Evolutionary conservation across 37 sponge, comb jelly and placozoan genomes (phyloP), one percentile per base, ranked within the genome.

Genomic region (Mnemiopsis leidyi): DNA sequence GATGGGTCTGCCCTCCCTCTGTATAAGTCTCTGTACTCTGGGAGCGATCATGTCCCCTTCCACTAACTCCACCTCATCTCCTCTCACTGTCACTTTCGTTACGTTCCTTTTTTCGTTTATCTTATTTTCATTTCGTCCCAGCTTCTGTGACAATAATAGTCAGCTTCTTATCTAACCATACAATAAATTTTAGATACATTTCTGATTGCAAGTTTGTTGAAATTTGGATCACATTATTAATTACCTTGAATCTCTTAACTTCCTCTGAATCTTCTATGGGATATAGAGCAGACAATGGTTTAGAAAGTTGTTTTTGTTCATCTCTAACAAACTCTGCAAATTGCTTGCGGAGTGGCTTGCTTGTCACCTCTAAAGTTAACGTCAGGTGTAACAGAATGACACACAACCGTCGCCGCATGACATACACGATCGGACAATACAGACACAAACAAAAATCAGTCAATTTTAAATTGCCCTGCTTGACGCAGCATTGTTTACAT

Each of bases 1-100:
- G 3, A 71, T 5, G 3, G 75, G 75, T 71, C n/a, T 71, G 3
- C 75, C 61, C 9, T 48, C 75, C 20, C 75, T 71, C 75, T 29
- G 75, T 29, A 71, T 28, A 5, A 29, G 75, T 28, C 75, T 5
- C 30, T 28, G 25, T 28, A 71, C 3, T 25, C 75, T 71, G 3
- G 30, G 75, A 29, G 75, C 75, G 30, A 71, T 71, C 75, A 71
- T 71, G 30, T 71, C 75, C 30, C 75, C 75, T 71, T 71, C 75
- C 5, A 71, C 26, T 25, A 71, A 25, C 3, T 71, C 75, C n/a
- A 23, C 21, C 61, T 48, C 75, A 13, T 28, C 26, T 23, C 75
- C 75, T 25, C 75, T 71, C 30, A 71, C 30, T n/a, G 21, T 71
- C 30, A 71, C 75, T 25, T 71, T 71, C 30, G 75, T 71, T n/a